A percentile compares a stretch with the other conserved stretches of the same genome.
Evolutionary conservation across 2,888 invertebrate genomes (phyloP).

Genomic region (Capitulum mitella): DNA sequence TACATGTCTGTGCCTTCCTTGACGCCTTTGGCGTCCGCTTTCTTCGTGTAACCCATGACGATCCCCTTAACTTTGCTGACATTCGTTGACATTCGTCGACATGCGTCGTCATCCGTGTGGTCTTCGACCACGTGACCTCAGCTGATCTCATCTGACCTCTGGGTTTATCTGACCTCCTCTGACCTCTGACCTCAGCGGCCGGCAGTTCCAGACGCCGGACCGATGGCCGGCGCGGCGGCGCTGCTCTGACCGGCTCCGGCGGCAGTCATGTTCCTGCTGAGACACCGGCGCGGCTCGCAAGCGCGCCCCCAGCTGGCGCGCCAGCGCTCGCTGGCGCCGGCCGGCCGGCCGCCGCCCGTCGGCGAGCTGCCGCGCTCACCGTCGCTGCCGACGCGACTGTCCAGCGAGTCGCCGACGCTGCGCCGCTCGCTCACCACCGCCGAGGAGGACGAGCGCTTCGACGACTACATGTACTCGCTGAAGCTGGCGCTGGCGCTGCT

Average conservation of each 20-base stretch:
- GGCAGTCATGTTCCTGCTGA: not conserved
- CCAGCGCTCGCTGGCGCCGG: not conserved
- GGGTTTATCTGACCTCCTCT: too few species aligned
- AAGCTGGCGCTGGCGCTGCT: not conserved
- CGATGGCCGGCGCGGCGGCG: not conserved
- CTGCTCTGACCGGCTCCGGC: not conserved
- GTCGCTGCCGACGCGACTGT: not conserved
- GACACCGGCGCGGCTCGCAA: not conserved
- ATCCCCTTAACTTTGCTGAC: too few species aligned
- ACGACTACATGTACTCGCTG: slow-evolving; percentile 10
- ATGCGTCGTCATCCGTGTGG: too few species aligned
- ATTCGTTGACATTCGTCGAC: too few species aligned
- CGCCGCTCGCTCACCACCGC: slow-evolving; percentile 4
- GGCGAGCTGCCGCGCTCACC: slow-evolving; percentile 5
- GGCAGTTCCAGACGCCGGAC: too few species aligned
- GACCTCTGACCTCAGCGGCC: too few species aligned
- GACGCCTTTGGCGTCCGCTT: too few species aligned
- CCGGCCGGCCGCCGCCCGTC: not conserved
- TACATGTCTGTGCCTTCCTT: too few species aligned
- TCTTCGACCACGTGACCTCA: too few species aligned
- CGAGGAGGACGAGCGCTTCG: slow-evolving; percentile 1
- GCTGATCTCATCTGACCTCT: too few species aligned
- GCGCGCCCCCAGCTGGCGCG: not conserved
- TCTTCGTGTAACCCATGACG: too few species aligned
- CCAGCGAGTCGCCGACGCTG: not conserved